Evolutionary conservation across 2,888 invertebrate genomes (phyloP), one percentile per base, ranked within the genome.

Genomic region (Drosophila leonis): DNA sequence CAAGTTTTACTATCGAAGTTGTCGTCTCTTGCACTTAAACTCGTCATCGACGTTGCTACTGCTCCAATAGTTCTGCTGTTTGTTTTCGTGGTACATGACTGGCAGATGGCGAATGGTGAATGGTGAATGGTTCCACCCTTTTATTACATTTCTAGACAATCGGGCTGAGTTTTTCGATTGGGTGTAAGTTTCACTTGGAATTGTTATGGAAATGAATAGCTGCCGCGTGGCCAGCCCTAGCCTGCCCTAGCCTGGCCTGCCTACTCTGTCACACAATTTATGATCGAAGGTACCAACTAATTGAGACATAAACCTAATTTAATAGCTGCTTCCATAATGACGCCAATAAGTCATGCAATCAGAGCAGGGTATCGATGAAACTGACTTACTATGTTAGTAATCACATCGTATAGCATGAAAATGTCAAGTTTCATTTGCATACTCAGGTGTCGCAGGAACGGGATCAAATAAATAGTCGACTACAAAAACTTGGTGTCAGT

Each of bases 221-320:
- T 75, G 72, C 55, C 48, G 48, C 18, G 12, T 31, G 70, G 54
- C 37, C 42, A 37, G 41, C 13, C 20, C 10, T 20, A 33, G 10
- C 10, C 27, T 8, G 13, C 8, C 20, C 33, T n/a, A 5, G 10
- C 18, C 10, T 6, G 2, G 44, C 13, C 44, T 64, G 78, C 65
- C 63, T 74, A 54, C 61, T 74, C 65, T 59, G 48, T 44, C 46
- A 46, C 56, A 51, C 71, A 69, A 68, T 66, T 83, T 76, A 82
- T 86, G 70, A 75, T 73, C 66, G 67, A 56, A 64, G 65, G 55
- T 80, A 61, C 70, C 51, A 69, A 65, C 83, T 87, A 89, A 86
- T 89, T 89, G 82, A 86, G 89, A 82, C 88, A 89, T 86, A 78
- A 86, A 89, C 54, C 57, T 52, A 65, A 75, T 75, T 87, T 86